Evolutionary conservation across 2,797 vertebrate genomes (phyloP).

Genomic region (Coranthus polyacanthus): DNA sequence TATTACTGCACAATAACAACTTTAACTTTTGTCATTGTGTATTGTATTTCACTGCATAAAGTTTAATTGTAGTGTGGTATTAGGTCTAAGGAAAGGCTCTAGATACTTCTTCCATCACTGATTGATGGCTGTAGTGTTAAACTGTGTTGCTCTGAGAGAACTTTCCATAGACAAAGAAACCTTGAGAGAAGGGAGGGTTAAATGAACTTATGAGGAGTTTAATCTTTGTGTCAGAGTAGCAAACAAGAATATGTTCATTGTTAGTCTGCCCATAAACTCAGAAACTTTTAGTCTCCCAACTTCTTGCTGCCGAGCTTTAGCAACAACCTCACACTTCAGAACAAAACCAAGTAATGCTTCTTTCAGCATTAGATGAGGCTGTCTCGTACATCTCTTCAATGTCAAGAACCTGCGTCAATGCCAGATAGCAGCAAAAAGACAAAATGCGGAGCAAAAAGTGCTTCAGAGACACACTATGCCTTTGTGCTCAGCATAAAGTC

Average conservation of each 20-base stretch:
- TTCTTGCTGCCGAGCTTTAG: background rate
- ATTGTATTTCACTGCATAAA: too few species aligned
- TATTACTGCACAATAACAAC: too few species aligned
- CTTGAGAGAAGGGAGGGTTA: background rate
- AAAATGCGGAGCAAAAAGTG: background rate
- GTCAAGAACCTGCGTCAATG: background rate
- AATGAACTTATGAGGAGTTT: slow-evolving; percentile 8
- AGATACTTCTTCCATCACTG: background rate
- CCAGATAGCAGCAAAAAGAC: background rate
- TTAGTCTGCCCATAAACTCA: slow-evolving; percentile 8
- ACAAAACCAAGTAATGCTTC: slow-evolving; percentile 1
- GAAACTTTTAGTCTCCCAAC: slow-evolving; percentile 3
- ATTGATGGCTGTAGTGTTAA: background rate
- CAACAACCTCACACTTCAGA: background rate
- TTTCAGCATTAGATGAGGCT: slow-evolving; percentile 1
- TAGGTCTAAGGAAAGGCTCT: too few species aligned
- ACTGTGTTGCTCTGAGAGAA: background rate
- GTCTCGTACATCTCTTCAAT: background rate
- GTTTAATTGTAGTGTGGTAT: too few species aligned
- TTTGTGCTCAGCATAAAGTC: slow-evolving; percentile 1
- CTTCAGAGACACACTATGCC: background rate
- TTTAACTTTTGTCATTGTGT: too few species aligned
- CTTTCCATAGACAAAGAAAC: background rate
- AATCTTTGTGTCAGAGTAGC: slow-evolving; percentile 1
- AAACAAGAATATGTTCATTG: slow-evolving; percentile 10